phyloP scores from a whole-genome alignment of 2,113 vertebrate genomes.

The Centrocercus urophasianus region DNA sequence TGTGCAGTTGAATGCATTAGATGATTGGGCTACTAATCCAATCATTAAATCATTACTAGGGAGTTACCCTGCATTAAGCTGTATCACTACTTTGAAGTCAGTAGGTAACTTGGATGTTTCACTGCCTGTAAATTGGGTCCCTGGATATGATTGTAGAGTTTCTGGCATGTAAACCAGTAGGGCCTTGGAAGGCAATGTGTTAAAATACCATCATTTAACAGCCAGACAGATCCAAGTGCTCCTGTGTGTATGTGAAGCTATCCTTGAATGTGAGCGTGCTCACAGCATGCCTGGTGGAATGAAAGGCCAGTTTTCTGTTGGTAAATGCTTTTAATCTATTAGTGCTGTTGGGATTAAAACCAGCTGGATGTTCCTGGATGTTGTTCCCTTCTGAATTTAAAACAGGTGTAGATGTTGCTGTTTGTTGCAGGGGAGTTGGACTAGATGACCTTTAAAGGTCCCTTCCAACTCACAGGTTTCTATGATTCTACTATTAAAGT shows the following conservation, averaged over 20 bases:
- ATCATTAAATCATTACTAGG: neutral
- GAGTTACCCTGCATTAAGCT: slow-evolving; percentile 7
- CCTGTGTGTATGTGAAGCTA: neutral
- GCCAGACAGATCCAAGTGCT: neutral
- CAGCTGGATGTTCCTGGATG: neutral
- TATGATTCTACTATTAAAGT: neutral
- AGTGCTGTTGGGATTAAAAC: neutral
- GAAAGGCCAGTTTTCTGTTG: neutral
- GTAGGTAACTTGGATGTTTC: neutral
- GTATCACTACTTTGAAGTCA: slow-evolving; percentile 30
- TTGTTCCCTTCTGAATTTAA: neutral
- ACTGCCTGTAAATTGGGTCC: slow-evolving; percentile 1
- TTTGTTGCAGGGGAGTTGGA: no score
- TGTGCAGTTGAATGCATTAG: neutral
- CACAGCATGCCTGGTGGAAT: neutral
- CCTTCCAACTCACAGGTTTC: no score
- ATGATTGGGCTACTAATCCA: slow-evolving; percentile 13
- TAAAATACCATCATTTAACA: neutral
- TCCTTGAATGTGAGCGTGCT: neutral
- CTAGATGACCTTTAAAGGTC: no score
- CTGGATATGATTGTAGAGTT: neutral
- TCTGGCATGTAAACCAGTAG: neutral
- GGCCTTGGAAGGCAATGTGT: neutral
- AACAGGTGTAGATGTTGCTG: neutral
- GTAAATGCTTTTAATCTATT: neutral